A percentile compares a stretch with the other conserved stretches of the same genome.
Evolutionary conservation across 2,797 vertebrate species (phyloP).

Genomic region (Urosaurus nigricauda): DNA sequence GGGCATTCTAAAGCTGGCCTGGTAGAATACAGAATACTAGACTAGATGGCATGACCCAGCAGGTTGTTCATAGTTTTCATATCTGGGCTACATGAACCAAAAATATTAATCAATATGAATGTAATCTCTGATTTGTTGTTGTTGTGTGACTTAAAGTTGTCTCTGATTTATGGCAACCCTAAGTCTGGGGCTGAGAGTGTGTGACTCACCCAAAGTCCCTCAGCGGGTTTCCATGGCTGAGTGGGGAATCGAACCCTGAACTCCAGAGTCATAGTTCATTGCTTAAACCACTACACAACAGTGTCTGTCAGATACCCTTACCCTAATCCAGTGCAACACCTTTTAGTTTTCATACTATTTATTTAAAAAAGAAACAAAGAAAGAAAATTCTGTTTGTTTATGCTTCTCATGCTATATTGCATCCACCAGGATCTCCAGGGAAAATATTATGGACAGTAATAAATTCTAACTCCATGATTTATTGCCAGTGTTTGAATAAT

Average conservation of each 20-base stretch:
- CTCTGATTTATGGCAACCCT: too few species aligned
- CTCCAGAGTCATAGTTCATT: too few species aligned
- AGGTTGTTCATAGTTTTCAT: too few species aligned
- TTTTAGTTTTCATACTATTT: neutral
- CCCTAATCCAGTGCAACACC: neutral
- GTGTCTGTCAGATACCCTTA: neutral
- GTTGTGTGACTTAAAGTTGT: too few species aligned
- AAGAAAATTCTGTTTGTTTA: neutral
- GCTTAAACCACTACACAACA: too few species aligned
- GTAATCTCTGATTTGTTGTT: too few species aligned
- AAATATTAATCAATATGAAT: too few species aligned
- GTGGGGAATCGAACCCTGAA: too few species aligned
- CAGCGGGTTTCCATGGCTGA: too few species aligned
- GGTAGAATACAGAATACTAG: neutral
- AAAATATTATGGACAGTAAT: constrained; percentile 35
- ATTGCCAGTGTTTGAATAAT: constrained; percentile 38
- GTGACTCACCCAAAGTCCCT: too few species aligned
- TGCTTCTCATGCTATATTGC: constrained; percentile 6
- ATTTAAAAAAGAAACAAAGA: neutral
- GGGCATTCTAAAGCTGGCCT: neutral
- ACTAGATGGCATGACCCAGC: neutral
- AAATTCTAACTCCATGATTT: constrained; percentile 40
- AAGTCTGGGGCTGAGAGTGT: too few species aligned
- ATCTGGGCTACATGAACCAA: neutral
- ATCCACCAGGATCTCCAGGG: constrained; percentile 24